These are phyloP conservation scores for Phyllotreta cruciferae DNA, from an alignment of 2,888 invertebrate genomes.

Conservation along the genomic window DNA sequence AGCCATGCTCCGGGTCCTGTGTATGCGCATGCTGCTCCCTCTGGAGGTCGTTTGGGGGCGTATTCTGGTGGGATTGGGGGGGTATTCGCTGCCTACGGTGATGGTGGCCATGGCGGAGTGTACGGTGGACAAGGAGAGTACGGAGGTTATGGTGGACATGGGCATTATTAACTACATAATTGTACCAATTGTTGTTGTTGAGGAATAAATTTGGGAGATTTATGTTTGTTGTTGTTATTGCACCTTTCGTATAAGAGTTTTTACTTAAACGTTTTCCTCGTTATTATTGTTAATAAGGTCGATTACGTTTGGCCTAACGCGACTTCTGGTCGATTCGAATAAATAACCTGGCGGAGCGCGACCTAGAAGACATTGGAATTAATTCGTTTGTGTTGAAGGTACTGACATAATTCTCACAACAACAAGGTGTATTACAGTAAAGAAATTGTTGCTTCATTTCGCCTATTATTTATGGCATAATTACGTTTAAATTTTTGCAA, in stretches of 20 bases:
- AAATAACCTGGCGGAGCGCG: too few relatives aligned
- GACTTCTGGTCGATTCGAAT: too few relatives aligned
- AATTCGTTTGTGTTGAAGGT: slow-evolving; percentile 30
- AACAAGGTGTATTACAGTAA: slow-evolving; percentile 24
- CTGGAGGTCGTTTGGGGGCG: slow-evolving; percentile 25
- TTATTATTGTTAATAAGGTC: too few relatives aligned
- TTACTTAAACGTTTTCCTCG: too few relatives aligned
- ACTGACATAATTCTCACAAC: slow-evolving; percentile 42
- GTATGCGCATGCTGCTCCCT: slow-evolving; percentile 30
- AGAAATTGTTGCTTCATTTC: slow-evolving; percentile 38
- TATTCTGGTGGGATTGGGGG: slow-evolving; percentile 24
- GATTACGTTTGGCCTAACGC: too few relatives aligned
- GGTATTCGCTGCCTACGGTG: slow-evolving; percentile 34
- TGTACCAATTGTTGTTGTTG: slow-evolving; percentile 11
- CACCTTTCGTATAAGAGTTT: neutral
- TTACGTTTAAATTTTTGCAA: slow-evolving; percentile 29
- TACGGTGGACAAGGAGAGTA: slow-evolving; percentile 31
- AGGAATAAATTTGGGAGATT: neutral
- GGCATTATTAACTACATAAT: slow-evolving; percentile 31
- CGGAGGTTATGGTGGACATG: slow-evolving; percentile 37
- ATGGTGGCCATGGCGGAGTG: slow-evolving; percentile 28
- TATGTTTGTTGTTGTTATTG: slow-evolving; percentile 3
- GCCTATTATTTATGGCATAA: slow-evolving; percentile 37
- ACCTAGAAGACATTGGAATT: slow-evolving; percentile 31
- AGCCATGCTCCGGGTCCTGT: slow-evolving; percentile 2